A percentile compares a stretch with the other conserved stretches of the same genome.
These are phyloP conservation scores for Ageneiosus marmoratus DNA, from an alignment of 2,113 vertebrate species.

Conservation along the genomic window DNA sequence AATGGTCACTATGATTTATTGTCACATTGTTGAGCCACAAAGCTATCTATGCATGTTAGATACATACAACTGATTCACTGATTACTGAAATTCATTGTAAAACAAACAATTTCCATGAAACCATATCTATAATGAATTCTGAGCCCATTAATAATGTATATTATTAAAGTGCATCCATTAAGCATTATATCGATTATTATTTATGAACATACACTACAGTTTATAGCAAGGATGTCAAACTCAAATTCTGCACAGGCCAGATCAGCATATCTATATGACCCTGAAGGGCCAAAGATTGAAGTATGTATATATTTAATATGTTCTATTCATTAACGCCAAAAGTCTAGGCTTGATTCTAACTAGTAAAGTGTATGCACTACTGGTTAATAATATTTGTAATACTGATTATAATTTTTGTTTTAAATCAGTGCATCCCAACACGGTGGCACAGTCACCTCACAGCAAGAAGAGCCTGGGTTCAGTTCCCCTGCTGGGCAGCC, in stretches of 20 bases:
- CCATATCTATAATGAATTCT: neutral
- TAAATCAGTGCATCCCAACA: no score
- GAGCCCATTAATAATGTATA: neutral
- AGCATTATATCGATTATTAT: neutral
- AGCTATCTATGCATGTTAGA: neutral
- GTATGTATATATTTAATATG: no score
- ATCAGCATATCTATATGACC: neutral
- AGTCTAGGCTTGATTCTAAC: no score
- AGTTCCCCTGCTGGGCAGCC: no score
- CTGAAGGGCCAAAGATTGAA: no score
- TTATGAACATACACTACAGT: neutral
- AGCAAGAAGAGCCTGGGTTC: no score
- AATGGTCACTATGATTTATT: slow-evolving; percentile 16
- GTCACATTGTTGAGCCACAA: neutral
- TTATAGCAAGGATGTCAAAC: neutral
- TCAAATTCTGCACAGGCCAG: neutral
- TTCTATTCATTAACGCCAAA: no score
- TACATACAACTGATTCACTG: neutral
- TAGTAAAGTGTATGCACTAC: no score
- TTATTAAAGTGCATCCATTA: neutral
- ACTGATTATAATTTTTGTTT: no score
- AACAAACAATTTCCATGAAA: neutral
- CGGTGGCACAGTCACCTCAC: no score
- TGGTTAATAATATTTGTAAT: no score
- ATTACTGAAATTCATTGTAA: neutral